Evolutionary conservation across 2,797 vertebrate species (phyloP), one percentile per base, ranked within the genome.

Genomic region (Zalophus californianus): DNA sequence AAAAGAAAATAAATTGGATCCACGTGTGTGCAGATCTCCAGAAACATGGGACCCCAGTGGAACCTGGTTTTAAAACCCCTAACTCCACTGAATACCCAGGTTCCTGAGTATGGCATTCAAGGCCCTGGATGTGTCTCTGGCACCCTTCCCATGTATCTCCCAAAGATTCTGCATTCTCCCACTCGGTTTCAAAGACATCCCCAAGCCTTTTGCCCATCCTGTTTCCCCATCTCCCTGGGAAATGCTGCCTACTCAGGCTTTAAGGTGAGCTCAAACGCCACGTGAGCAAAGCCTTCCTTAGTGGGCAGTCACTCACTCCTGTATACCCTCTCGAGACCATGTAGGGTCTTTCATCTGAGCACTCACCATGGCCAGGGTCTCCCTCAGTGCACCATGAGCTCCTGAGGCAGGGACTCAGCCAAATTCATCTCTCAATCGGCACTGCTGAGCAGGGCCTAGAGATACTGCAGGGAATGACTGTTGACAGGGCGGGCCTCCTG

Each of bases 1-100:
- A 64, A 82, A 94, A 25, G 27, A 77, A 83, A 64, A 96, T 56
- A 82, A 58, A 56, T 56, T 54, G 35, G 50, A 58, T 91, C 94
- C 68, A 80, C 5, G 29, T 5, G 4, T 82, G 44, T 66, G 83
- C n/a, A 94, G 58, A 78, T 3, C 21, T 5, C 25, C 41, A 60
- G 58, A 72, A 85, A 91, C 56, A 78, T 25, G 83, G 77, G 15
- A 12, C 16, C 91, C 58, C 44, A 50, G 23, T 2, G 15, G 68
- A 97, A 75, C 4, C 79, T 48, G 14, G 8, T 77, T 41, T 82
- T 41, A 75, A 93, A 94, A 82, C 41, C 48, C 54, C 29, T 90
- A 58, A 29, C 6, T 20, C 32, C 60, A 48, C 7, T 54, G 48
- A 62, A n/a, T 56, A 86, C 41, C 32, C 58, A 23, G 72, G 16